Conservation (phyloP, 1,140 invertebrate species). For the Idris sp. region DNA sequence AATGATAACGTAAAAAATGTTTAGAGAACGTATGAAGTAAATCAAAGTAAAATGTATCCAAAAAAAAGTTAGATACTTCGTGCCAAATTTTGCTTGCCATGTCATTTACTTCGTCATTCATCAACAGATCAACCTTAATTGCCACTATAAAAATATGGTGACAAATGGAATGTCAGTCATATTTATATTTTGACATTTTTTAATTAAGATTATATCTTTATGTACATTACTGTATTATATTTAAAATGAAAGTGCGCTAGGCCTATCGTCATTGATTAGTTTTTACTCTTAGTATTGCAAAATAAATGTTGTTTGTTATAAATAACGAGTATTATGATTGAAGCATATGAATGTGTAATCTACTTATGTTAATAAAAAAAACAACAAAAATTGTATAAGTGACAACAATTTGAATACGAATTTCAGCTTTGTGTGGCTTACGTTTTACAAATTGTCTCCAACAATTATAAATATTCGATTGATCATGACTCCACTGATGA, state of each 20-base stretch:
- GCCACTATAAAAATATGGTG: conserved; percentile 72
- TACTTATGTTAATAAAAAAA: too few species aligned
- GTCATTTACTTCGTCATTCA: conserved; percentile 56
- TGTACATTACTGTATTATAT: conserved; percentile 77
- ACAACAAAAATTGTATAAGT: conserved; percentile 34
- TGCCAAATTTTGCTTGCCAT: conserved; percentile 71
- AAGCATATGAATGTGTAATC: not conserved
- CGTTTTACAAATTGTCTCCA: conserved; percentile 50
- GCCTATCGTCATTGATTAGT: conserved; percentile 59
- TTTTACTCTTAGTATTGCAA: conserved; percentile 39
- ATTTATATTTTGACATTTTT: too few species aligned
- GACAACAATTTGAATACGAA: conserved; percentile 22
- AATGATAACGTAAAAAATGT: too few species aligned
- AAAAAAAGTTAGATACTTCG: conserved; percentile 39
- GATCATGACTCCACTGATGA: conserved; percentile 65
- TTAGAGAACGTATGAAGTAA: too few species aligned
- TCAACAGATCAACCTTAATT: conserved; percentile 72
- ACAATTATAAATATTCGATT: conserved; percentile 46
- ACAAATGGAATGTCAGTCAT: conserved; percentile 26
- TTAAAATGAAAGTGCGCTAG: conserved; percentile 58
- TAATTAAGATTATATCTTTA: conserved; percentile 68
- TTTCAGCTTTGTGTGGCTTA: conserved; percentile 45
- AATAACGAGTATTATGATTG: too few species aligned
- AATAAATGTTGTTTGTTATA: too few species aligned
- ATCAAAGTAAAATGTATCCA: too few species aligned